These are phyloP conservation scores for Antigone vipio DNA, from an alignment of 2,113 vertebrate species.

Conservation along the genomic window DNA sequence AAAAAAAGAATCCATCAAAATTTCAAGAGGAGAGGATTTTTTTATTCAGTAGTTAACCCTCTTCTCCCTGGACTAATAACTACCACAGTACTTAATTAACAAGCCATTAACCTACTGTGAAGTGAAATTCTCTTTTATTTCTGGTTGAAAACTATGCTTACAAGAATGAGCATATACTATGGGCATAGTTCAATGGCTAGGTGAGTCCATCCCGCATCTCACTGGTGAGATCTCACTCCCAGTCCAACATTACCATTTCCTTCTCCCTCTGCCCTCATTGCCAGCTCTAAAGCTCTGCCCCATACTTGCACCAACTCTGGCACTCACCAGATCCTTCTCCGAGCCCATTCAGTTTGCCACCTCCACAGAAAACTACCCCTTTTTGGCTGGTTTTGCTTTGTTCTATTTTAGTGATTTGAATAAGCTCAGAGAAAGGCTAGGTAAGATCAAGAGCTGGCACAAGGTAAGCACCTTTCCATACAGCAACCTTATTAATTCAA, in stretches of 20 bases:
- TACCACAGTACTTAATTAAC: background rate
- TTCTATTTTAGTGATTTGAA: background rate
- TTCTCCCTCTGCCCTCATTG: background rate
- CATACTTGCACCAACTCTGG: background rate
- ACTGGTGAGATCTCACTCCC: background rate
- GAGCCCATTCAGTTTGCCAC: background rate
- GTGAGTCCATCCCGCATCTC: background rate
- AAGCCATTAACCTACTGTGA: background rate
- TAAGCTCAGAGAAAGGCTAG: background rate
- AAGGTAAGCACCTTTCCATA: background rate
- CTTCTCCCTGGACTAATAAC: background rate
- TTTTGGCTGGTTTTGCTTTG: background rate
- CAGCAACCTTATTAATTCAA: background rate
- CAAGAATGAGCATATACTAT: background rate
- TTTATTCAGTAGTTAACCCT: background rate
- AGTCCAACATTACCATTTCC: background rate
- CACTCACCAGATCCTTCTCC: background rate
- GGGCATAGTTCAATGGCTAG: background rate
- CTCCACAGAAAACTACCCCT: background rate
- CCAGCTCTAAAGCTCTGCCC: background rate
- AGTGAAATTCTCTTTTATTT: background rate
- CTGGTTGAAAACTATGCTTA: background rate
- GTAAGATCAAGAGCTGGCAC: background rate
- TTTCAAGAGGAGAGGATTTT: background rate
- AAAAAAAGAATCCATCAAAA: background rate